Base-by-base conservation (phyloP, 2,888 invertebrate genomes). In the Rhaphigaster nebulosa region DNA sequence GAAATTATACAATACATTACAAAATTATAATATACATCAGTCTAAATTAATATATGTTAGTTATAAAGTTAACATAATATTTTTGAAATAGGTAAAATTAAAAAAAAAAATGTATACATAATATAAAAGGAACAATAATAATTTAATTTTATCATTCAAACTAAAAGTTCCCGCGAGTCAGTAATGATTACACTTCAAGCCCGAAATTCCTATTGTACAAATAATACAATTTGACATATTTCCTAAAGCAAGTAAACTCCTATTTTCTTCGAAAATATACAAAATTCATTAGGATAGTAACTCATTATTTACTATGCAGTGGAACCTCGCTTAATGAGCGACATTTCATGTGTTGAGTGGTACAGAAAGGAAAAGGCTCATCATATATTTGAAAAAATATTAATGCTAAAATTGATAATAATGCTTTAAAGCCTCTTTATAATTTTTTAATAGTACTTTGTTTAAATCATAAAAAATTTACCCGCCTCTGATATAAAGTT, bases 1-100 rank as follows among this genome's bases (percentile, higher is more conserved):
- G 34, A 76, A 76, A 38, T 76, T 38, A 76, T 65, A 65, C 65
- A 65, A 65, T 65, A 65, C n/a, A 65, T 5, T 65, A 65, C 65
- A 84, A 84, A 84, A 84, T 45, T n/a, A 84, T 50, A 45, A 84
- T 84, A 45, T 84, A 84, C 45, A 84, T 84, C 84, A 84, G 84
- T 84, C 84, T 84, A 84, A 41, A 38, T 84, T 50, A 84, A 84
- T 84, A 84, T 13, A 84, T 41, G 45, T 84, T 84, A 84, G 45
- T 45, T 84, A n/a, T n/a, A 45, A 84, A 84, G n/a, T 84, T 45
- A 84, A 84, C 23, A 45, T 80, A 80, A 80, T 84, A 84, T n/a
- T 84, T 84, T 76, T 76, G 20, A 76, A 76, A 76, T 76, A 20
- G 34, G 38, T 23, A 38, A 34, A 76, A 76, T 38, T 0, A 13